Conservation (phyloP, 92 coral and sea anemone genomes). For the Bergia puertoricense region DNA sequence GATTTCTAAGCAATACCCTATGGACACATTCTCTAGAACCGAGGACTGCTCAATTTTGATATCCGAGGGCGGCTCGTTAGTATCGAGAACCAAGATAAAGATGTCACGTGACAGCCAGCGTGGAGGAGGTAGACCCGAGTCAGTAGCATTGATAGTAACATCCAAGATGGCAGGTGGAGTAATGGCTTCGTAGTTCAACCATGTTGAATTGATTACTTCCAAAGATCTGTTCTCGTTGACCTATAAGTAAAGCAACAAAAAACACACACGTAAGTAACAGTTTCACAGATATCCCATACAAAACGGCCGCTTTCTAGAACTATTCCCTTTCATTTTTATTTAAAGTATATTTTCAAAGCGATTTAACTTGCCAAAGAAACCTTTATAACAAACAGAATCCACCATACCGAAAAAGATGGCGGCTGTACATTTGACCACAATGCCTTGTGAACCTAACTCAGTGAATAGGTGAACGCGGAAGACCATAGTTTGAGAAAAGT, state of each 20-base stretch:
- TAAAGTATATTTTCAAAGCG: too few relatives aligned
- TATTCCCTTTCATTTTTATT: too few relatives aligned
- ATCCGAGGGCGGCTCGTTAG: constrained; percentile 78
- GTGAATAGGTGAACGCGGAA: too few relatives aligned
- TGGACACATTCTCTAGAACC: constrained; percentile 65
- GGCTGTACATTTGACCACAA: too few relatives aligned
- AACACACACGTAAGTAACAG: too few relatives aligned
- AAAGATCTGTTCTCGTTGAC: constrained; percentile 57
- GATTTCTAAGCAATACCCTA: constrained; percentile 73
- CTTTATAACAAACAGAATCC: too few relatives aligned
- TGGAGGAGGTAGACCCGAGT: constrained; percentile 67
- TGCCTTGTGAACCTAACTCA: too few relatives aligned
- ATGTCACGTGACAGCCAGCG: constrained; percentile 59
- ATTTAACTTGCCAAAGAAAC: too few relatives aligned
- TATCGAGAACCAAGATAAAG: constrained; percentile 59
- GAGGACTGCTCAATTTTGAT: constrained; percentile 55
- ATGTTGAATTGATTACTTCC: constrained; percentile 68
- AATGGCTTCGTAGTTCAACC: constrained; percentile 75
- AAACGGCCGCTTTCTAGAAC: too few relatives aligned
- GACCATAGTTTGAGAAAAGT: too few relatives aligned
- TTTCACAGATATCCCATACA: too few relatives aligned
- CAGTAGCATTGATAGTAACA: constrained; percentile 76
- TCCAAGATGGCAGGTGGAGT: constrained; percentile 58
- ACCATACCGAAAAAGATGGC: too few relatives aligned
- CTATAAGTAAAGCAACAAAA: constrained; percentile 41